phyloP scores from a whole-genome alignment of 53 echinoderm and acorn worm species.

The Actinopyga echinites region DNA sequence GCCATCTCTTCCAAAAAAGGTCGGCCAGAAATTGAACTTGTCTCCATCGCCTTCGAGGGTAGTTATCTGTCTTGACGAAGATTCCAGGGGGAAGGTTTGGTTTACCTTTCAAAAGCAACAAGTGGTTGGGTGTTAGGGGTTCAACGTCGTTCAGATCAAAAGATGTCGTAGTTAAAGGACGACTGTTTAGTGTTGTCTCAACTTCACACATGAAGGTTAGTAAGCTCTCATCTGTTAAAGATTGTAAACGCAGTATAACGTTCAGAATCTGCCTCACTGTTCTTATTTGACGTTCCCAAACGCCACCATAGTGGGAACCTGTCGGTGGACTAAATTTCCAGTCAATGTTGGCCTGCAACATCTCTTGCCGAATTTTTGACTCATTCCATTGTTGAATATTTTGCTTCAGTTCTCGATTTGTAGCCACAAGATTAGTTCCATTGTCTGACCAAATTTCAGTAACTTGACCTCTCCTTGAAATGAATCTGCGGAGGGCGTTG shows the following conservation, averaged over 20 bases:
- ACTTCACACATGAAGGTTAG: conserved; percentile 61
- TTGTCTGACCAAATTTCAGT: no score
- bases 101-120: conserved; percentile 31
- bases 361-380: background rate
- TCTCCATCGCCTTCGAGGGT: conserved; percentile 53
- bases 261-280: conserved; percentile 44
- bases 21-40: conserved; percentile 61
- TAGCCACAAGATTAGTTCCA: no score
- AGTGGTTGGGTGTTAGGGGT: conserved; percentile 38
- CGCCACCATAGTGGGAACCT: conserved; percentile 57
- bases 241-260: conserved; percentile 41
- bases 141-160: conserved; percentile 22
- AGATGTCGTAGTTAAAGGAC: conserved; percentile 54
- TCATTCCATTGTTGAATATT: no score
- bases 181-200: conserved; percentile 49
- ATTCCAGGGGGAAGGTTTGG: background rate
- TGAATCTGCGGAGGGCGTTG: no score
- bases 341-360: conserved; percentile 11
- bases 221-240: conserved; percentile 45
- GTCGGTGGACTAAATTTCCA: conserved; percentile 63
- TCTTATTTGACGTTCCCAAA: conserved; percentile 60
- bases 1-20: conserved; percentile 60
- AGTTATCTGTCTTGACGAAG: conserved; percentile 10
- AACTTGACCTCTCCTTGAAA: conserved; percentile 30
- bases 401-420: no score